These are phyloP conservation scores for Pachymerium ferrugineum DNA, from an alignment of 2,888 invertebrate species.

Conservation along the genomic window DNA sequence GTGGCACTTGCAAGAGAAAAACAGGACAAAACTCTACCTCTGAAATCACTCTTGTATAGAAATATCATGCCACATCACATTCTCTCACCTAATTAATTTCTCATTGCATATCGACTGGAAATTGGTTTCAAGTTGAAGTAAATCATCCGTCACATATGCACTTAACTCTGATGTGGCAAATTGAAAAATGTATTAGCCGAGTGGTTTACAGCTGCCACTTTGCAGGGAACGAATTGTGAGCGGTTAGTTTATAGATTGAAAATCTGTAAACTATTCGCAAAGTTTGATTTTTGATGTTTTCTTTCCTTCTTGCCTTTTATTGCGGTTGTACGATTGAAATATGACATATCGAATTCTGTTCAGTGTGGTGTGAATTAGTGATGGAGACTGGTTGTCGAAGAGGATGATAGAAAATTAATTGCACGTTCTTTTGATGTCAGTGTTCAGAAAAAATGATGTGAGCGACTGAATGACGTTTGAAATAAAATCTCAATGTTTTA, in stretches of 20 bases:
- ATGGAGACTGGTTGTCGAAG: background rate
- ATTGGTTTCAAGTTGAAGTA: background rate
- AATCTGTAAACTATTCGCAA: background rate
- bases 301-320: background rate
- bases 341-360: slow-evolving; percentile 20
- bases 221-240: slow-evolving; percentile 22
- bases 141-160: background rate
- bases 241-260: background rate
- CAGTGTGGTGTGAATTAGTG: slow-evolving; percentile 12
- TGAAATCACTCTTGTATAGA: background rate
- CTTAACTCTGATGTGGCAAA: slow-evolving; percentile 28
- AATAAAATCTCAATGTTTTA: slow-evolving; percentile 27
- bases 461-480: slow-evolving; percentile 14
- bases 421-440: background rate
- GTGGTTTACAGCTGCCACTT: background rate
- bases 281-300: background rate
- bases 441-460: slow-evolving; percentile 15
- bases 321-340: slow-evolving; percentile 12
- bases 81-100: background rate
- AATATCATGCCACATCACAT: slow-evolving; percentile 29
- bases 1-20: slow-evolving; percentile 19
- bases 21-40: background rate
- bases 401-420: background rate
- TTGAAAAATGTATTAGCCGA: background rate
- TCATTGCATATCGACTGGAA: background rate